Evolutionary conservation across 2,888 invertebrate genomes (phyloP).

Genomic region (Anoncus sp.): DNA sequence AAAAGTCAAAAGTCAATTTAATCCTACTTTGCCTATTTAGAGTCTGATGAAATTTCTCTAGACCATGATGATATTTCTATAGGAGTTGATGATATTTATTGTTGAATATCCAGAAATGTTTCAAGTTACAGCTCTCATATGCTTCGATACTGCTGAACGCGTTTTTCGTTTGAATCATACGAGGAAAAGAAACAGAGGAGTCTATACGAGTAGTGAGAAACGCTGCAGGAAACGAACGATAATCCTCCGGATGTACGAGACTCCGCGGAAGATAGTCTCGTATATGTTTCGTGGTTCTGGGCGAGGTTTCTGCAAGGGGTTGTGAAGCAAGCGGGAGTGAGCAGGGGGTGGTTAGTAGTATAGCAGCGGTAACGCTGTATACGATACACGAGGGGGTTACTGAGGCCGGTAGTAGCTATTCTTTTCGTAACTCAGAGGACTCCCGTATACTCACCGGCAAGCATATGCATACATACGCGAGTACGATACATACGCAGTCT

Average conservation of each 20-base stretch:
- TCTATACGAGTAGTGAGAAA: constrained; percentile 37
- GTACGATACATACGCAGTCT: constrained; percentile 5
- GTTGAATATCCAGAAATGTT: neutral
- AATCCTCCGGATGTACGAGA: constrained; percentile 69
- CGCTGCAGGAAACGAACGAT: constrained; percentile 65
- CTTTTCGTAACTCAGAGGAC: constrained; percentile 62
- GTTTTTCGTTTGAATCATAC: constrained; percentile 29
- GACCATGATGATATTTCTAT: no score
- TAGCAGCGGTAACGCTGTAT: constrained; percentile 50
- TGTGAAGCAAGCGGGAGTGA: constrained; percentile 4
- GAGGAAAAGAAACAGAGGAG: constrained; percentile 63
- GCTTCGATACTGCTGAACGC: constrained; percentile 14
- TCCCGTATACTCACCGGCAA: constrained; percentile 28
- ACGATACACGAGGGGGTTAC: constrained; percentile 63
- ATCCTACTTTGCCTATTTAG: no score
- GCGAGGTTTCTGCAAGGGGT: constrained; percentile 16
- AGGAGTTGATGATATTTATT: no score
- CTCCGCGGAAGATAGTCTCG: constrained; percentile 50
- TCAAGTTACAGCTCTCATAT: constrained; percentile 7
- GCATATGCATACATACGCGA: constrained; percentile 55
- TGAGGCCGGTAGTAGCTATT: constrained; percentile 63
- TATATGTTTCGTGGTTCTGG: constrained; percentile 49
- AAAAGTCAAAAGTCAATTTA: no score
- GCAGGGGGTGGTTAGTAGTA: constrained; percentile 38
- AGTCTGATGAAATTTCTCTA: no score